phyloP scores from a whole-genome alignment of 2,797 vertebrate species.

The Tolypeutes matacus region DNA sequence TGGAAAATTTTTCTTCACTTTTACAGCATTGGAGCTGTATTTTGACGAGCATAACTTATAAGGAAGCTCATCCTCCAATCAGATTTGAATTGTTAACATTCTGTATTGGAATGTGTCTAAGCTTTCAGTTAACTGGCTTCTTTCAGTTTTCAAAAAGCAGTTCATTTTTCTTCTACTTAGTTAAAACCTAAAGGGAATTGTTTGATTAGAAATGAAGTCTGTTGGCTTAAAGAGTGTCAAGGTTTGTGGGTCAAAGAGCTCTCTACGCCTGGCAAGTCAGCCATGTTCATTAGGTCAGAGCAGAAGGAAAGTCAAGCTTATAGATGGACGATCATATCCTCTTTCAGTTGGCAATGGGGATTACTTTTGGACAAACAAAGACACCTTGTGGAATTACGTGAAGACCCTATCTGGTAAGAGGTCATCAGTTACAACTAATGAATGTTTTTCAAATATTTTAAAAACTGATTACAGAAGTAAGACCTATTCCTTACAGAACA shows the following conservation, averaged over 20 bases:
- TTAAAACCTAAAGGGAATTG: slow-evolving; percentile 36
- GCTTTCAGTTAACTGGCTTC: slow-evolving; percentile 80
- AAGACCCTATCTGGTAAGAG: slow-evolving; percentile 76
- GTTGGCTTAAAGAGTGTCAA: slow-evolving; percentile 63
- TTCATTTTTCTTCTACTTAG: slow-evolving; percentile 50
- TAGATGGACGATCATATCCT: slow-evolving; percentile 40
- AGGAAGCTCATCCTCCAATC: slow-evolving; percentile 61
- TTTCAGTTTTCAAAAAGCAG: slow-evolving; percentile 65
- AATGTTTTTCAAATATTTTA: slow-evolving; percentile 25
- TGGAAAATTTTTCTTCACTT: neutral
- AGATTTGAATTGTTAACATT: slow-evolving; percentile 31
- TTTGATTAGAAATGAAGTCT: slow-evolving; percentile 76
- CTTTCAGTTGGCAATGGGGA: slow-evolving; percentile 69
- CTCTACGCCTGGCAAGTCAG: neutral
- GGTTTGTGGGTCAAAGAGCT: slow-evolving; percentile 57
- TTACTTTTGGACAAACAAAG: slow-evolving; percentile 73
- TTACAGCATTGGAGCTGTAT: neutral
- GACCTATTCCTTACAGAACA: slow-evolving; percentile 1
- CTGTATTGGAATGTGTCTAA: slow-evolving; percentile 62
- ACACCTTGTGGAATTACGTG: slow-evolving; percentile 70
- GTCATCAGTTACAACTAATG: slow-evolving; percentile 16
- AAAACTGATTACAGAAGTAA: slow-evolving; percentile 5
- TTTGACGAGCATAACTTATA: neutral
- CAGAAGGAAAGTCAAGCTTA: slow-evolving; percentile 40
- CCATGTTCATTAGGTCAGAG: slow-evolving; percentile 51